These are phyloP conservation scores for Amphipoea lucens DNA, from an alignment of 2,888 invertebrate genomes.

Conservation along the genomic window DNA sequence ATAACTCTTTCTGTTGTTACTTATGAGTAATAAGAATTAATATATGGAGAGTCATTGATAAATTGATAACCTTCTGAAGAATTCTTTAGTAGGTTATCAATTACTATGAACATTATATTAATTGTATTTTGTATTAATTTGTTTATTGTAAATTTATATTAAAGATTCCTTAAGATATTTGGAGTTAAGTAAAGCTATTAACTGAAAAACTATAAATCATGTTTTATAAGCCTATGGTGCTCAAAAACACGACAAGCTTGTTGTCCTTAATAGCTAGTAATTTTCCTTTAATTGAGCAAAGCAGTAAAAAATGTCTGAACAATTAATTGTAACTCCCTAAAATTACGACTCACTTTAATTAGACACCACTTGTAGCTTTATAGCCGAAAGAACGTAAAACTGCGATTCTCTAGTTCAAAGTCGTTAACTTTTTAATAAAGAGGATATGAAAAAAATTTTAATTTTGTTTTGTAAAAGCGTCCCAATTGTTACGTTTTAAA, in stretches of 20 bases:
- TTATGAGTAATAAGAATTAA: neutral
- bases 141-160: neutral
- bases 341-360: constrained; percentile 60
- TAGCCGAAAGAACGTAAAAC: constrained; percentile 30
- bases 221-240: neutral
- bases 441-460: neutral
- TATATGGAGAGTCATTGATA: constrained; percentile 6
- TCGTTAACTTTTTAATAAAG: constrained; percentile 32
- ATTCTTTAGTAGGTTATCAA: constrained; percentile 6
- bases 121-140: neutral
- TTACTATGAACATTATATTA: neutral
- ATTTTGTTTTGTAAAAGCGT: neutral
- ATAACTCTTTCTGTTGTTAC: too few species aligned
- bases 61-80: constrained; percentile 28
- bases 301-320: constrained; percentile 53
- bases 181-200: neutral
- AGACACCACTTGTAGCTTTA: constrained; percentile 60
- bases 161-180: neutral
- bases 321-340: constrained; percentile 56
- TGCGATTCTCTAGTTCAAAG: constrained; percentile 32
- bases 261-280: constrained; percentile 37
- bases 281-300: constrained; percentile 51
- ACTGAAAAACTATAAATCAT: neutral
- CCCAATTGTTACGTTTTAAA: neutral
- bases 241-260: neutral